A percentile compares a stretch with the other conserved stretches of the same genome.
phyloP scores from a whole-genome alignment of 2,113 vertebrate species.

The Xenus cinereus region DNA sequence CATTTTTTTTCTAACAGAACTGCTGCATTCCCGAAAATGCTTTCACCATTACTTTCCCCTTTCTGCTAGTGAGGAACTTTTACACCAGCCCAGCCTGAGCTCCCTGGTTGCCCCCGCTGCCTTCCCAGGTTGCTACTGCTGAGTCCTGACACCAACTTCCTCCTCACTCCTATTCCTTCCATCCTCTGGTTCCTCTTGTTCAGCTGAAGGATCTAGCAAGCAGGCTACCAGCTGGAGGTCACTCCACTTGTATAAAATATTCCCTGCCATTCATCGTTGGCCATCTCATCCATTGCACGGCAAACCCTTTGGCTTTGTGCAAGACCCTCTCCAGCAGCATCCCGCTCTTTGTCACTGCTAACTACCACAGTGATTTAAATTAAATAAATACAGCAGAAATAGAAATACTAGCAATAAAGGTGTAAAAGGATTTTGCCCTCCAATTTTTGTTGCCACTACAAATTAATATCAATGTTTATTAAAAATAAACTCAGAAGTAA shows the following conservation, averaged over 20 bases:
- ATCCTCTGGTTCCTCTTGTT: neutral
- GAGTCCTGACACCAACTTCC: neutral
- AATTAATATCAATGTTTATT: constrained; percentile 6
- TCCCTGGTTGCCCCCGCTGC: neutral
- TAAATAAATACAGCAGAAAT: neutral
- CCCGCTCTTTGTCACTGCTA: neutral
- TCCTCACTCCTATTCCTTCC: neutral
- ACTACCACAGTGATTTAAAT: neutral
- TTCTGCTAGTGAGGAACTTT: neutral
- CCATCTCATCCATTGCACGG: neutral
- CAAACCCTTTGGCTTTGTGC: neutral
- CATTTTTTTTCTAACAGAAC: neutral
- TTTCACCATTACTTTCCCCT: neutral
- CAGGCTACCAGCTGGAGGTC: neutral
- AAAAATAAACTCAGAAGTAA: constrained; percentile 36
- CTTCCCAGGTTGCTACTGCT: neutral
- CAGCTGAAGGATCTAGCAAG: neutral
- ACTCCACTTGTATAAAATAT: neutral
- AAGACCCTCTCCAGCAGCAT: neutral
- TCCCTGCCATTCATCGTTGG: neutral
- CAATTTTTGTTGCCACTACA: neutral
- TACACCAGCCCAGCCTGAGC: neutral
- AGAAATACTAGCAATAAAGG: neutral
- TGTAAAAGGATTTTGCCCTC: neutral
- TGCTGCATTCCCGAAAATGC: neutral